Conservation (phyloP, 2,888 invertebrate genomes). For the Galerucella calmariensis region DNA sequence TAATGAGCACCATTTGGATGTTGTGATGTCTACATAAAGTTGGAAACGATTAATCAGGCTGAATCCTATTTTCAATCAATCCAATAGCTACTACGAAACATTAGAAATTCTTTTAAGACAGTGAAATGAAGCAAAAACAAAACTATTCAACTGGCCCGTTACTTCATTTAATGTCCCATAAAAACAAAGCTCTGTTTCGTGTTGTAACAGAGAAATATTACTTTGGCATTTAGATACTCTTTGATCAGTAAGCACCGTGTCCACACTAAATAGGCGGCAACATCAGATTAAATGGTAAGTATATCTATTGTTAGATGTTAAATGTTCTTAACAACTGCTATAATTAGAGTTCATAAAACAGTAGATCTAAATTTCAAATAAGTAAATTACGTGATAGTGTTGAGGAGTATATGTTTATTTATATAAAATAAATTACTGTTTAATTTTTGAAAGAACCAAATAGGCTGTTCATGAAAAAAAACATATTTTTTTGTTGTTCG, state of each 20-base stretch:
- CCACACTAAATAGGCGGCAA: not conserved
- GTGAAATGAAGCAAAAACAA: not conserved
- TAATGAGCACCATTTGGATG: no score
- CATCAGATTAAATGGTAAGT: not conserved
- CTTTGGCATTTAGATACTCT: not conserved
- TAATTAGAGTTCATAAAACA: not conserved
- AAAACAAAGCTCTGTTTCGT: not conserved
- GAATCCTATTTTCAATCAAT: no score
- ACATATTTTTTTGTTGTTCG: no score
- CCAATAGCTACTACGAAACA: not conserved
- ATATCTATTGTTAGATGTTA: not conserved
- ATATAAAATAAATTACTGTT: no score
- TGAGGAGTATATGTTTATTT: no score
- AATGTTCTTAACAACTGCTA: not conserved
- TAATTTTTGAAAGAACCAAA: no score
- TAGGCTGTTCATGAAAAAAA: no score
- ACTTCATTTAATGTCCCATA: not conserved
- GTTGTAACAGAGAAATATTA: not conserved
- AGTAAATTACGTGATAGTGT: no score
- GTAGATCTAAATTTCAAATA: not conserved
- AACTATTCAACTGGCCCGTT: not conserved
- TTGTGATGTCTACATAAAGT: no score
- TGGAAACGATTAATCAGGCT: no score
- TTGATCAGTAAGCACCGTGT: not conserved
- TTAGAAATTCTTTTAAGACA: not conserved